phyloP scores from a whole-genome alignment of 2,888 invertebrate species.

The Chrysolina oricalcia region DNA sequence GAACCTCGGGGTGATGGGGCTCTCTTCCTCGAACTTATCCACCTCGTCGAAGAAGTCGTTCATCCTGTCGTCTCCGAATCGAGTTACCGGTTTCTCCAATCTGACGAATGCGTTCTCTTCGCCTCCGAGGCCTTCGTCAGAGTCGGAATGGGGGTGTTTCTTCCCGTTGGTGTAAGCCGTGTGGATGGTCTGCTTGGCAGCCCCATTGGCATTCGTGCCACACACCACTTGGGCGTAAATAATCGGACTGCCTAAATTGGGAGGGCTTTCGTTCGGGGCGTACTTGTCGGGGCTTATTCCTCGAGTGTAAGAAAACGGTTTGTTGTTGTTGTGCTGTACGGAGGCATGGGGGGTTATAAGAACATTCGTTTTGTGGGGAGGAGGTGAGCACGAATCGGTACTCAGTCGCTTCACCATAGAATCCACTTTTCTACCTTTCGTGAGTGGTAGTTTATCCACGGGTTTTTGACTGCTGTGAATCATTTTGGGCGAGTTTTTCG shows the following conservation, averaged over 20 bases:
- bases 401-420: constrained; percentile 85
- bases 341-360: constrained; percentile 77
- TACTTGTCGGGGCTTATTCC: constrained; percentile 71
- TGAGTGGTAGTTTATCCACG: constrained; percentile 79
- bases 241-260: constrained; percentile 73
- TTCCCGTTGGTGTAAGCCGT: constrained; percentile 72
- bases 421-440: constrained; percentile 83
- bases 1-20: constrained; percentile 77
- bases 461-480: constrained; percentile 84
- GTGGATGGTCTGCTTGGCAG: constrained; percentile 73
- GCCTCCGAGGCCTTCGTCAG: constrained; percentile 86
- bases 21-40: constrained; percentile 72
- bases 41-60: constrained; percentile 62
- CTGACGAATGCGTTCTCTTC: constrained; percentile 74
- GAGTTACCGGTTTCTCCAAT: constrained; percentile 63
- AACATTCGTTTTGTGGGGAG: constrained; percentile 75
- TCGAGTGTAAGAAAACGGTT: constrained; percentile 87
- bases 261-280: constrained; percentile 63
- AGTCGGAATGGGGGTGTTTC: constrained; percentile 79
- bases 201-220: constrained; percentile 68
- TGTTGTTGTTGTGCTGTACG: constrained; percentile 81
- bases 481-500: constrained; percentile 73
- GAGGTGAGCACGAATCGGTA: constrained; percentile 80
- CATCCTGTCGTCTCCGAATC: constrained; percentile 71
- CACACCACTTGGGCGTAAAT: constrained; percentile 86